Evolutionary conservation across 2,888 invertebrate genomes (phyloP).

Genomic region (Metalampra italica): DNA sequence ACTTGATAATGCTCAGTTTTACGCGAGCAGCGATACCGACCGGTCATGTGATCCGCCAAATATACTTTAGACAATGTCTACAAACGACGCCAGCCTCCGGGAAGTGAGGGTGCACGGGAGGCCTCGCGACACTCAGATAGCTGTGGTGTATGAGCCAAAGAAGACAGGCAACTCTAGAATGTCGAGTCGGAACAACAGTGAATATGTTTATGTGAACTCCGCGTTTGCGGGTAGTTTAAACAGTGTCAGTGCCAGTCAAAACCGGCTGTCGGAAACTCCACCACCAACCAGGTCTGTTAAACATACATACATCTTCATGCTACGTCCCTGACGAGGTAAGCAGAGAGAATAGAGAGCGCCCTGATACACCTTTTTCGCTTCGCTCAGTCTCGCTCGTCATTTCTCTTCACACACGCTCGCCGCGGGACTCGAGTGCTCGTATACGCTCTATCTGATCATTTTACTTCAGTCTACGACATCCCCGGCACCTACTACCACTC

Average conservation of each 20-base stretch:
- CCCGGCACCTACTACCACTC: too few relatives aligned
- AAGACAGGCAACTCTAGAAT: slow-evolving; percentile 9
- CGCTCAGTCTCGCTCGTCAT: too few relatives aligned
- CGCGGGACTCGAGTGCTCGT: too few relatives aligned
- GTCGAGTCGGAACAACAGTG: slow-evolving; percentile 26
- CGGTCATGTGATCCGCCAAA: slow-evolving; percentile 4
- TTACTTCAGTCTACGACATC: too few relatives aligned
- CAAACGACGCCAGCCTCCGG: slow-evolving; percentile 1
- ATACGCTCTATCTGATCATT: too few relatives aligned
- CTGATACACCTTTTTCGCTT: too few relatives aligned
- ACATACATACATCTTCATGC: too few relatives aligned
- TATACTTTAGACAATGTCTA: slow-evolving; percentile 2
- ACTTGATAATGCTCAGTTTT: slow-evolving; percentile 13
- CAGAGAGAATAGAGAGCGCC: too few relatives aligned
- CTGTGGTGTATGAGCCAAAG: background rate
- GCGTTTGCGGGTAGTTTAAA: slow-evolving; percentile 53
- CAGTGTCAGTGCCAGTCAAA: slow-evolving; percentile 25
- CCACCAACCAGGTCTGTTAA: slow-evolving; percentile 3
- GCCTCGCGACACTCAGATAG: background rate
- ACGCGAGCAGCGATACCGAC: slow-evolving; percentile 15
- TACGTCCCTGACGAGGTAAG: too few relatives aligned
- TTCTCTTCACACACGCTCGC: too few relatives aligned
- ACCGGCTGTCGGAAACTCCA: background rate
- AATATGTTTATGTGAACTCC: slow-evolving; percentile 56
- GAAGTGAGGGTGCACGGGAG: slow-evolving; percentile 13